Percentiles rank a stretch among this genome's conserved stretches.
These are phyloP conservation scores for Pogonomyrmex californicus DNA, from an alignment of 1,140 invertebrate species.

Conservation along the genomic window DNA sequence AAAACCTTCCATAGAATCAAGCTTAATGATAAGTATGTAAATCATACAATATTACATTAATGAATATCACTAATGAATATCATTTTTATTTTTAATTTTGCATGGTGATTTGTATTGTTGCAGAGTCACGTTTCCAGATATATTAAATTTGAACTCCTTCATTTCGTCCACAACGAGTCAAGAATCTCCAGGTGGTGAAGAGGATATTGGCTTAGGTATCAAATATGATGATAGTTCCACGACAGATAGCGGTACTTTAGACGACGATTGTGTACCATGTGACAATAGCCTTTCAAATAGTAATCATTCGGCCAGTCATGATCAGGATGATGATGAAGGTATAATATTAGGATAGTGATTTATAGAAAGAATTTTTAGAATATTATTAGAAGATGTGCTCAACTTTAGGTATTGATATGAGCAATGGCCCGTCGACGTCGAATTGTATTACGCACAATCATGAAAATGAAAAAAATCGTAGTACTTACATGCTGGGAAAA, in stretches of 20 bases:
- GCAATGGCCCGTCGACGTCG: slow-evolving; percentile 81
- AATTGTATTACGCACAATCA: slow-evolving; percentile 79
- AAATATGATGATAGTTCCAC: slow-evolving; percentile 90
- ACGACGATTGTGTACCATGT: slow-evolving; percentile 89
- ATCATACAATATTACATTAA: background rate
- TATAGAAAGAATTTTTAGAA: slow-evolving; percentile 13
- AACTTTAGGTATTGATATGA: slow-evolving; percentile 89
- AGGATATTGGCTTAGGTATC: slow-evolving; percentile 83
- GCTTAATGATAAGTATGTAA: slow-evolving; percentile 94
- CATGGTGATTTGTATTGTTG: slow-evolving; percentile 51
- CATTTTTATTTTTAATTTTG: background rate
- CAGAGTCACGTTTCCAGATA: slow-evolving; percentile 95
- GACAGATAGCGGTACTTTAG: slow-evolving; percentile 91
- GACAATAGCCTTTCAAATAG: slow-evolving; percentile 81
- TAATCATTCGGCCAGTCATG: slow-evolving; percentile 80
- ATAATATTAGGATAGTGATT: background rate
- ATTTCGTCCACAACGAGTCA: slow-evolving; percentile 85
- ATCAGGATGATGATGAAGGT: slow-evolving; percentile 87
- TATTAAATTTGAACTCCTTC: slow-evolving; percentile 94
- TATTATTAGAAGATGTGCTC: background rate
- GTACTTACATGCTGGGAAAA: slow-evolving; percentile 82
- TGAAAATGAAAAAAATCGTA: slow-evolving; percentile 87
- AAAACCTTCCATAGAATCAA: slow-evolving; percentile 95
- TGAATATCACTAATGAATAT: background rate
- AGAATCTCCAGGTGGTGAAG: slow-evolving; percentile 84